Evolutionary conservation across 2,888 invertebrate genomes (phyloP).

Genomic region (Trichogramma evanescens): DNA sequence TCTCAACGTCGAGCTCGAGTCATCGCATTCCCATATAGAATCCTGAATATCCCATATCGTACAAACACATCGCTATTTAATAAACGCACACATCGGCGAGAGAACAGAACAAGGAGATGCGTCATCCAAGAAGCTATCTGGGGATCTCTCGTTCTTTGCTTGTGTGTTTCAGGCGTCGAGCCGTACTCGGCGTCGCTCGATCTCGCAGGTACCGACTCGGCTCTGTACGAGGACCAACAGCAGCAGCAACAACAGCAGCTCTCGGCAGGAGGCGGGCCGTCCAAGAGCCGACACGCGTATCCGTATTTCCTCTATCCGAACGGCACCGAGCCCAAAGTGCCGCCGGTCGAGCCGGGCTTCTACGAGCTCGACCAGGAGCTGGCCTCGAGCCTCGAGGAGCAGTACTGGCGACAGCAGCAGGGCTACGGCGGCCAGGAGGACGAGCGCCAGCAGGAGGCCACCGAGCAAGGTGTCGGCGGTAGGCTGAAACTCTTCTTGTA

Average conservation of each 20-base stretch:
- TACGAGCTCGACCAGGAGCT: slow-evolving; percentile 35
- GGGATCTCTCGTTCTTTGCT: slow-evolving; percentile 35
- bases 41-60: no score
- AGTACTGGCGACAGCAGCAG: slow-evolving; percentile 24
- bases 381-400: slow-evolving; percentile 22
- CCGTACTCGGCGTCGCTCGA: slow-evolving; percentile 50
- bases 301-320: slow-evolving; percentile 59
- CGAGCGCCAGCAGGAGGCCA: slow-evolving; percentile 28
- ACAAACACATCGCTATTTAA: no score
- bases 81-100: background rate
- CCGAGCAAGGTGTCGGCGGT: slow-evolving; percentile 35
- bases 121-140: background rate
- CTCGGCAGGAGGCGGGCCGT: no score
- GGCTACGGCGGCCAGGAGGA: slow-evolving; percentile 16
- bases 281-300: slow-evolving; percentile 39
- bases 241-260: slow-evolving; percentile 34
- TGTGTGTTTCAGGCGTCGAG: slow-evolving; percentile 56
- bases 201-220: slow-evolving; percentile 55
- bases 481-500: slow-evolving; percentile 30
- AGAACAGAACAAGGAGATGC: background rate
- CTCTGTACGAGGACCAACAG: slow-evolving; percentile 52
- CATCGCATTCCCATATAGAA: no score
- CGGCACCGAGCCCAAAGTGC: slow-evolving; percentile 40
- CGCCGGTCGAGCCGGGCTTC: slow-evolving; percentile 39
- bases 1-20: no score